Percentiles rank a stretch among this genome's conserved stretches.
These are phyloP conservation scores for Euwallacea similis DNA, from an alignment of 1,140 invertebrate species.

Conservation along the genomic window DNA sequence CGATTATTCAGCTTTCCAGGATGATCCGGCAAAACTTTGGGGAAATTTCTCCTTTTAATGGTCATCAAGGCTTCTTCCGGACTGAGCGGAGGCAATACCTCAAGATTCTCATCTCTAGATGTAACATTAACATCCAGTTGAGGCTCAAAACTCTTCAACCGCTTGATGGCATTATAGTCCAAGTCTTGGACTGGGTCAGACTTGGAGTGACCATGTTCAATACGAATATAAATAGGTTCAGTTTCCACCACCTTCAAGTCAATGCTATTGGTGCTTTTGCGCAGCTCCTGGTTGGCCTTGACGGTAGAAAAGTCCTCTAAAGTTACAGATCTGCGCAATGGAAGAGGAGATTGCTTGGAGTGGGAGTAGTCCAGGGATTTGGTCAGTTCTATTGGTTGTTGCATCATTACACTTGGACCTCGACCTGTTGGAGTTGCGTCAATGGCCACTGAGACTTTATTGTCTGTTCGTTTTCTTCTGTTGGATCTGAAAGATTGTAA, in stretches of 20 bases:
- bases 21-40: slow-evolving; percentile 78
- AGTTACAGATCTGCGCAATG: slow-evolving; percentile 55
- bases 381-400: slow-evolving; percentile 72
- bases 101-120: slow-evolving; percentile 58
- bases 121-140: slow-evolving; percentile 74
- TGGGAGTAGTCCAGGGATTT: slow-evolving; percentile 59
- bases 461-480: slow-evolving; percentile 55
- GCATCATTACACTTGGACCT: slow-evolving; percentile 70
- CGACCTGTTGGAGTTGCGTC: slow-evolving; percentile 73
- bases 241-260: slow-evolving; percentile 51
- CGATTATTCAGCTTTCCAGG: slow-evolving; percentile 59
- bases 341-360: slow-evolving; percentile 41
- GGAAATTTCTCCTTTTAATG: slow-evolving; percentile 76
- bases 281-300: slow-evolving; percentile 50
- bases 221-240: slow-evolving; percentile 53
- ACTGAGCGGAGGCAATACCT: slow-evolving; percentile 54
- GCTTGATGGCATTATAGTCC: slow-evolving; percentile 51
- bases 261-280: slow-evolving; percentile 56
- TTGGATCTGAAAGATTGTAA: slow-evolving; percentile 18
- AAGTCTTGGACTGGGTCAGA: slow-evolving; percentile 69
- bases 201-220: slow-evolving; percentile 71
- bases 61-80: slow-evolving; percentile 71
- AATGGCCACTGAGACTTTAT: slow-evolving; percentile 71
- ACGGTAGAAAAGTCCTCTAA: slow-evolving; percentile 52
- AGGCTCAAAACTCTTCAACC: slow-evolving; percentile 56